Percentiles rank a stretch among this genome's conserved stretches.
phyloP scores from a whole-genome alignment of 1,140 invertebrate genomes.

The Nephotettix cincticeps region DNA sequence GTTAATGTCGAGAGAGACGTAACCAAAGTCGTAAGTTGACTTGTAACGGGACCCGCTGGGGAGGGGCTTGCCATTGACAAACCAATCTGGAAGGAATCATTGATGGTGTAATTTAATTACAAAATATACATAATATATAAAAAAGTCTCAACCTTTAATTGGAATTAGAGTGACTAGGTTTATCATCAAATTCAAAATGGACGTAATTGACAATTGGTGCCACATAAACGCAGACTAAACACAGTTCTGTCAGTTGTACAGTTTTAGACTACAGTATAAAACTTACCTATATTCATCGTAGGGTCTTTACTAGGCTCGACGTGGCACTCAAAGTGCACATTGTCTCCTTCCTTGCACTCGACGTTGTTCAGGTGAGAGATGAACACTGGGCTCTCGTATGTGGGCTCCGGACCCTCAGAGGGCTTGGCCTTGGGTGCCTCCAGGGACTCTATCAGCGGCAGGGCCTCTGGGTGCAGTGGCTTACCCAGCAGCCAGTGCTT shows the following conservation, averaged over 20 bases:
- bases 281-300: conserved; percentile 76
- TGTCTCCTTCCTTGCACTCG: conserved; percentile 85
- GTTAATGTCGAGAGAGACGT: conserved; percentile 78
- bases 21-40: conserved; percentile 86
- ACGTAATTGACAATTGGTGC: too few relatives aligned
- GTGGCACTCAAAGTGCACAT: conserved; percentile 91
- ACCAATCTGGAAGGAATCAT: conserved; percentile 65
- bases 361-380: conserved; percentile 90
- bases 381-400: conserved; percentile 83
- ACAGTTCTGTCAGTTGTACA: too few relatives aligned
- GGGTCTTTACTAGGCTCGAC: conserved; percentile 94
- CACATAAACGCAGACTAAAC: too few relatives aligned
- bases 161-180: too few relatives aligned
- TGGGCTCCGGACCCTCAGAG: conserved; percentile 67
- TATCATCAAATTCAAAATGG: too few relatives aligned
- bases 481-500: conserved; percentile 84
- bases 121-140: too few relatives aligned
- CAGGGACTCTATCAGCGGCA: conserved; percentile 80
- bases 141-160: too few relatives aligned
- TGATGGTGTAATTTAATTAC: too few relatives aligned
- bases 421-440: conserved; percentile 71
- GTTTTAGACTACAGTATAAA: too few relatives aligned
- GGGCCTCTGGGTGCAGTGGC: conserved; percentile 87
- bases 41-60: conserved; percentile 79
- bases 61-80: conserved; percentile 80